Base-by-base conservation (phyloP, 2,797 vertebrate species). In the Semotilus atromaculatus region DNA sequence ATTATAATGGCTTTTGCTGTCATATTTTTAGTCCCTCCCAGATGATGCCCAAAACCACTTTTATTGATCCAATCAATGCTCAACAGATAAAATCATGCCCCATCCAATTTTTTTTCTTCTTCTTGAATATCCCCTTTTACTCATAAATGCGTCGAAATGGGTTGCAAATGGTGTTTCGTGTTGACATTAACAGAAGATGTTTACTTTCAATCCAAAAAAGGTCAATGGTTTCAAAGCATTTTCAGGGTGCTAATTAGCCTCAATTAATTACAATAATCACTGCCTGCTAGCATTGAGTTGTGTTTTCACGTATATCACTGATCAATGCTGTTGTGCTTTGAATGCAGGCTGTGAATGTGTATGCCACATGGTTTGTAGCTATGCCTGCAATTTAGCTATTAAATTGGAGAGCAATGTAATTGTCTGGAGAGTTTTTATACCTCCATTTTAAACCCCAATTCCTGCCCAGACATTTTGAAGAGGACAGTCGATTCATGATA, bases 181-280 rank as follows among this genome's bases (percentile, higher is more conserved):
- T 66, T 79, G 77, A 66, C 60, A 79, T 60, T 64, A 66, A 45
- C 38, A 66, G 19, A 78, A 80, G 29, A 70, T 55, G 66, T 72
- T 72, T 81, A 60, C 18, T 71, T 66, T 79, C 77, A 79, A 16
- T 79, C 26, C n/a, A 70, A 71, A 81, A 81, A 55, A 72, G 68
- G 68, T 81, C 68, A 82, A 34, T 73, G 53, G 26, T 81, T 72
- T 51, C 40, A n/a, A 34, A 66, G 43, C 60, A 79, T 79, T 48
- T 79, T 79, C 60, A 66, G 38, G 40, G 40, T 14, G 77, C 45
- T 48, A 79, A 79, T 79, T 79, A 66, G 77, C 43, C 29, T 74
- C n/a, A 48, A 74, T 74, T 64, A 36, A 74, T 64, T 74, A 48
- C 71, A 74, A 74, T 51, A 64, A 51, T 36, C n/a, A 64, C 75